Percentiles rank a stretch among this genome's conserved stretches.
These are phyloP conservation scores for Matsumyia berberina DNA, from an alignment of 2,888 invertebrate species.

Conservation along the genomic window DNA sequence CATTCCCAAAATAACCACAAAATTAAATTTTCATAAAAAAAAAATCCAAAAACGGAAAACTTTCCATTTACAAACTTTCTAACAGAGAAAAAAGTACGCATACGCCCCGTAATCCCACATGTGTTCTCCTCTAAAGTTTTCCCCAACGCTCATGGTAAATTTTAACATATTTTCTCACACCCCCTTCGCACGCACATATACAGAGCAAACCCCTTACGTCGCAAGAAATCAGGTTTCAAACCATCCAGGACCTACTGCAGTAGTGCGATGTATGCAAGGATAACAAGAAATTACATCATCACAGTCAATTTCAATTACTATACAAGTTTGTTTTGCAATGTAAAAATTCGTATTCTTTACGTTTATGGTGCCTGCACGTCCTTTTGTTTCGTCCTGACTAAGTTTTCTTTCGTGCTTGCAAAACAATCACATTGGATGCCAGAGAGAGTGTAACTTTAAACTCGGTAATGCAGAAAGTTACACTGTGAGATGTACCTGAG, in stretches of 20 bases:
- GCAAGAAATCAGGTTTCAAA: constrained; percentile 56
- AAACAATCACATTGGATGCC: constrained; percentile 1
- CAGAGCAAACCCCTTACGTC: constrained; percentile 54
- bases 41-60: too few species aligned
- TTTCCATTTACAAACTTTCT: background rate
- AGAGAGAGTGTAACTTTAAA: background rate
- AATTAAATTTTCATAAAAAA: too few species aligned
- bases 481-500: constrained; percentile 5
- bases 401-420: constrained; percentile 30
- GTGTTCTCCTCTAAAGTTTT: constrained; percentile 27
- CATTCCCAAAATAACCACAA: too few species aligned
- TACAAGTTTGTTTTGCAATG: constrained; percentile 68
- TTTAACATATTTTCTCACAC: constrained; percentile 11
- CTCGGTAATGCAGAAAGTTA: background rate
- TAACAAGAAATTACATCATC: constrained; percentile 74
- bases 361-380: constrained; percentile 14
- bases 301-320: constrained; percentile 75
- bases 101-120: constrained; percentile 48
- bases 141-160: constrained; percentile 32
- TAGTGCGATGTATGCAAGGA: constrained; percentile 28
- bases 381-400: constrained; percentile 20
- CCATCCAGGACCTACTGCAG: constrained; percentile 14
- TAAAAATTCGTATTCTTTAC: constrained; percentile 51
- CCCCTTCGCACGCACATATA: constrained; percentile 40
- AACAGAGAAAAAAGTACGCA: constrained; percentile 1